Evolutionary conservation across 2,797 vertebrate species (phyloP).

Genomic region (Pseudocheirus occidentalis): DNA sequence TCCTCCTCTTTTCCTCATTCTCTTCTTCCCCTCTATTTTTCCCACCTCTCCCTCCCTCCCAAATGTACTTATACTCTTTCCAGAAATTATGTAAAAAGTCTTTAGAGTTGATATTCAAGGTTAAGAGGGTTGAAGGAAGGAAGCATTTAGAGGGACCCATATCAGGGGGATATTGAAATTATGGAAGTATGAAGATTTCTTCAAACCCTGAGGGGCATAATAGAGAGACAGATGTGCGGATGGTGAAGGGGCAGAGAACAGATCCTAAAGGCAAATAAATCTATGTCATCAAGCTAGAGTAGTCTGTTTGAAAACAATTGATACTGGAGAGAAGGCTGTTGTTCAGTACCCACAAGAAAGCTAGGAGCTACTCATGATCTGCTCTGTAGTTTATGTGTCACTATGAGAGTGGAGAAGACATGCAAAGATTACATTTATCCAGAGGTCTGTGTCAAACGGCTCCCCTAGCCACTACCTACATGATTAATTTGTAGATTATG

Average conservation of each 20-base stretch:
- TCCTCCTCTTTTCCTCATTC: background rate
- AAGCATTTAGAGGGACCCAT: background rate
- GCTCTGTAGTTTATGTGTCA: background rate
- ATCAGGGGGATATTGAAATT: background rate
- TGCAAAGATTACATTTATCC: background rate
- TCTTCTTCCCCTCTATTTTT: background rate
- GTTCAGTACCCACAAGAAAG: background rate
- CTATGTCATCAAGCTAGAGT: background rate
- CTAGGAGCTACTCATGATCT: background rate
- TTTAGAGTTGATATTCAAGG: background rate
- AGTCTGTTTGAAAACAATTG: background rate
- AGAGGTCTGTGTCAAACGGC: background rate
- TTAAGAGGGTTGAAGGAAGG: background rate
- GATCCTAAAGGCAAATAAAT: background rate
- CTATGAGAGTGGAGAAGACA: background rate
- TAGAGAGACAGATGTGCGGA: background rate
- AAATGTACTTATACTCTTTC: background rate
- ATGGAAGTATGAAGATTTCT: background rate
- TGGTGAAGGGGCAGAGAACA: background rate
- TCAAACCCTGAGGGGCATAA: background rate
- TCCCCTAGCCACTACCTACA: background rate
- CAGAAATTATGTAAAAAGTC: slow-evolving; percentile 7
- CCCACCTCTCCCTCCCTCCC: background rate
- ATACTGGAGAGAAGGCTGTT: background rate
- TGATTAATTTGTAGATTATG: background rate